A percentile compares a stretch with the other conserved stretches of the same genome.
phyloP scores from a whole-genome alignment of 2,113 vertebrate genomes.

The Perccottus glenii region DNA sequence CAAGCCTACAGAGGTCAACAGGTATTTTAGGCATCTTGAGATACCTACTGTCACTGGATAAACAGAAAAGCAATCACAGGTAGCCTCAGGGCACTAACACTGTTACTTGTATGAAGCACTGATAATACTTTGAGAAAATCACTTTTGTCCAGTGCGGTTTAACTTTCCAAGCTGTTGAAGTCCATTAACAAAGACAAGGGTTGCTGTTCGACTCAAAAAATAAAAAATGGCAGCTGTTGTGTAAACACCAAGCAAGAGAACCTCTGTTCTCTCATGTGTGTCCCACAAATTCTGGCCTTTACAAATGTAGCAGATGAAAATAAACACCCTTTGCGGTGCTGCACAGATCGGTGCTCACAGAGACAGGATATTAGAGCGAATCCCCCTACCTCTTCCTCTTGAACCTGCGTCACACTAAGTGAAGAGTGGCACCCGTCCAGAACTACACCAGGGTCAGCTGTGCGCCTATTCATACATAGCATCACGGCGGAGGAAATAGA shows the following conservation, averaged over 20 bases:
- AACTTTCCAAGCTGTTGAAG: conserved; percentile 25
- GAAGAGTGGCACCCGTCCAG: conserved; percentile 35
- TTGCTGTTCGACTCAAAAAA: conserved; percentile 9
- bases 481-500: neutral
- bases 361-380: conserved; percentile 65
- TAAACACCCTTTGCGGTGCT: conserved; percentile 49
- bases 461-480: conserved; percentile 8
- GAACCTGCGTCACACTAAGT: conserved; percentile 47
- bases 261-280: conserved; percentile 32
- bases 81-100: conserved; percentile 16
- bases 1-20: conserved; percentile 44
- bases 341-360: conserved; percentile 32
- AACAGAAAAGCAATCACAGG: conserved; percentile 41
- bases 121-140: neutral
- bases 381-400: conserved; percentile 46
- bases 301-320: conserved; percentile 45
- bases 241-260: conserved; percentile 43
- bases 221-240: conserved; percentile 31
- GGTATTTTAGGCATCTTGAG: conserved; percentile 34
- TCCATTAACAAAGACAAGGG: conserved; percentile 4
- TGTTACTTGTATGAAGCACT: conserved; percentile 7
- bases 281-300: conserved; percentile 54
- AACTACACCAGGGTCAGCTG: conserved; percentile 23
- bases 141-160: too few species aligned
- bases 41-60: conserved; percentile 33